Percentiles rank a stretch among this genome's conserved stretches.
Evolutionary conservation across 2,888 invertebrate genomes (phyloP).

Genomic region (Phytoseiulus persimilis): DNA sequence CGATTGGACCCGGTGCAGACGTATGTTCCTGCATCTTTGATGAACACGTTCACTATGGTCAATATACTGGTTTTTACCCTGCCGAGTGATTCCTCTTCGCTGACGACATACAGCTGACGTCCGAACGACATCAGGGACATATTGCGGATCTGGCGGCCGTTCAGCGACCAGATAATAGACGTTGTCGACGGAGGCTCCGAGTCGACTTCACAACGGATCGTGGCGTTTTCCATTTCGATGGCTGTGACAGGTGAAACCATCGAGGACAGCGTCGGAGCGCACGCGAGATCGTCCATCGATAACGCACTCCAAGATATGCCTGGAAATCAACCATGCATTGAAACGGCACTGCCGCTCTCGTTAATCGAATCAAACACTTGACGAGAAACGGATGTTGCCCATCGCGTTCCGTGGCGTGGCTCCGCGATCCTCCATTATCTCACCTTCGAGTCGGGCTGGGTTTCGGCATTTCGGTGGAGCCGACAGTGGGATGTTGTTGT

Average conservation of each 20-base stretch:
- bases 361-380: neutral
- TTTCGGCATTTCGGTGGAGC: slow-evolving; percentile 66
- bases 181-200: slow-evolving; percentile 44
- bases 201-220: slow-evolving; percentile 44
- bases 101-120: slow-evolving; percentile 46
- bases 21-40: slow-evolving; percentile 46
- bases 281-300: slow-evolving; percentile 24
- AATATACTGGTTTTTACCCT: slow-evolving; percentile 45
- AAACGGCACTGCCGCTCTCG: neutral
- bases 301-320: slow-evolving; percentile 25
- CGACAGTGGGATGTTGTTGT: slow-evolving; percentile 66
- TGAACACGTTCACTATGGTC: slow-evolving; percentile 46
- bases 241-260: neutral
- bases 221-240: slow-evolving; percentile 45
- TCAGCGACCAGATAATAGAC: slow-evolving; percentile 45
- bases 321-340: neutral
- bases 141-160: slow-evolving; percentile 45
- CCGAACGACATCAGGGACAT: slow-evolving; percentile 46
- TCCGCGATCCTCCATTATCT: neutral
- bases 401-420: neutral
- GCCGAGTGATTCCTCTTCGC: slow-evolving; percentile 44
- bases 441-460: slow-evolving; percentile 51
- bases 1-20: slow-evolving; percentile 44
- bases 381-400: neutral
- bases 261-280: slow-evolving; percentile 11